phyloP scores from a whole-genome alignment of 2,888 invertebrate genomes.

The Netelia melanura region DNA sequence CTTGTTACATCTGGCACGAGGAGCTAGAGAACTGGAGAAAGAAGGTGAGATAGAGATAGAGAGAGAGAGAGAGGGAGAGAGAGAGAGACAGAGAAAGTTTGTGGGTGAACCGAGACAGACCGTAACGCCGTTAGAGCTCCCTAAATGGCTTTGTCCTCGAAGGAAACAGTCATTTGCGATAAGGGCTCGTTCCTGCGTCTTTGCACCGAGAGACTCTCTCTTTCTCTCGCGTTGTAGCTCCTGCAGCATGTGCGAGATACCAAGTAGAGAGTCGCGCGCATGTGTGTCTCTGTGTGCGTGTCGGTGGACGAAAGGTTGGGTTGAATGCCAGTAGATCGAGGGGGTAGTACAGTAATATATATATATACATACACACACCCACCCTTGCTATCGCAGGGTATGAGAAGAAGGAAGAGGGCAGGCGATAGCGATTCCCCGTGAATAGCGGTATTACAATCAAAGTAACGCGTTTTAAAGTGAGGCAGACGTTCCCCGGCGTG shows the following conservation, averaged over 20 bases:
- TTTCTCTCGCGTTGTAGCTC: constrained; percentile 25
- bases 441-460: constrained; percentile 79
- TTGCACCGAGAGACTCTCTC: constrained; percentile 59
- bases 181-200: constrained; percentile 79
- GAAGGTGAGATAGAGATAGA: constrained; percentile 15
- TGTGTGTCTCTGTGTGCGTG: background rate
- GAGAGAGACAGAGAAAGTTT: constrained; percentile 9
- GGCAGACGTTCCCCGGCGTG: constrained; percentile 73
- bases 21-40: constrained; percentile 4
- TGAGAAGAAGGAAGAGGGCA: constrained; percentile 67
- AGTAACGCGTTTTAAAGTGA: constrained; percentile 81
- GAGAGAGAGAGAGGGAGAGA: constrained; percentile 18
- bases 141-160: constrained; percentile 81
- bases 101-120: constrained; percentile 68
- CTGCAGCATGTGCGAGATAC: constrained; percentile 13
- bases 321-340: constrained; percentile 27
- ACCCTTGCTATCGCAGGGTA: constrained; percentile 10
- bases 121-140: constrained; percentile 78
- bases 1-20: background rate
- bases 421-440: constrained; percentile 73
- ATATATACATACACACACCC: background rate
- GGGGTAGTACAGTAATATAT: background rate
- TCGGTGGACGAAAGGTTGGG: constrained; percentile 1
- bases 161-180: constrained; percentile 84
- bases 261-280: background rate